Evolutionary conservation across 2,113 vertebrate species (phyloP).

Genomic region (Lutjanus erythropterus): DNA sequence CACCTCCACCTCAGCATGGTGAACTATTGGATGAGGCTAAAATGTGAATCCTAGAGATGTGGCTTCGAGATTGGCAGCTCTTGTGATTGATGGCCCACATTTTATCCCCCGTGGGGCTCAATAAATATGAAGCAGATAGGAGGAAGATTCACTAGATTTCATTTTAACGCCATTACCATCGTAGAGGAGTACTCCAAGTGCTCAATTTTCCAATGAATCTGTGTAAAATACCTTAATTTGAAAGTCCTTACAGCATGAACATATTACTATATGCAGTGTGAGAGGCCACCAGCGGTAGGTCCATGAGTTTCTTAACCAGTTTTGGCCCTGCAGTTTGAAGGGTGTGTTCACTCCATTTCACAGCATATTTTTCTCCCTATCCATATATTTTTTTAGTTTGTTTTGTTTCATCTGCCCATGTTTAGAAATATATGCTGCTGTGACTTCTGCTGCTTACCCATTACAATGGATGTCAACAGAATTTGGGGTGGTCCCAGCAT

Average conservation of each 20-base stretch:
- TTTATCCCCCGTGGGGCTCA: slow-evolving; percentile 30
- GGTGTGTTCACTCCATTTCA: neutral
- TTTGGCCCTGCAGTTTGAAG: neutral
- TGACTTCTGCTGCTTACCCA: neutral
- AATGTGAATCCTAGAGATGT: slow-evolving; percentile 15
- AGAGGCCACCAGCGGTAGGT: neutral
- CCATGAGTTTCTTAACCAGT: neutral
- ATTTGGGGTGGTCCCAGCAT: neutral
- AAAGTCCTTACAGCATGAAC: neutral
- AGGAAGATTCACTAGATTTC: slow-evolving; percentile 29
- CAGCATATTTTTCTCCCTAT: neutral
- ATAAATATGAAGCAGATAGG: slow-evolving; percentile 44
- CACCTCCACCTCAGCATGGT: slow-evolving; percentile 6
- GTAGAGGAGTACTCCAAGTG: neutral
- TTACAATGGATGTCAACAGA: neutral
- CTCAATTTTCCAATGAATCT: neutral
- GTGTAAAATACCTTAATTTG: neutral
- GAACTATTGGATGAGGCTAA: slow-evolving; percentile 9
- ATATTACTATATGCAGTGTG: neutral
- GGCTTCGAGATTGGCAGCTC: slow-evolving; percentile 25
- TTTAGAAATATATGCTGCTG: neutral
- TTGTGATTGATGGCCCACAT: slow-evolving; percentile 48
- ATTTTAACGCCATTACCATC: slow-evolving; percentile 48
- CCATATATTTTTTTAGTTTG: neutral
- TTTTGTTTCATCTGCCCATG: neutral